Evolutionary conservation across 2,113 vertebrate species (phyloP), one percentile per base, ranked within the genome.

Genomic region (Alligator mississippiensis): DNA sequence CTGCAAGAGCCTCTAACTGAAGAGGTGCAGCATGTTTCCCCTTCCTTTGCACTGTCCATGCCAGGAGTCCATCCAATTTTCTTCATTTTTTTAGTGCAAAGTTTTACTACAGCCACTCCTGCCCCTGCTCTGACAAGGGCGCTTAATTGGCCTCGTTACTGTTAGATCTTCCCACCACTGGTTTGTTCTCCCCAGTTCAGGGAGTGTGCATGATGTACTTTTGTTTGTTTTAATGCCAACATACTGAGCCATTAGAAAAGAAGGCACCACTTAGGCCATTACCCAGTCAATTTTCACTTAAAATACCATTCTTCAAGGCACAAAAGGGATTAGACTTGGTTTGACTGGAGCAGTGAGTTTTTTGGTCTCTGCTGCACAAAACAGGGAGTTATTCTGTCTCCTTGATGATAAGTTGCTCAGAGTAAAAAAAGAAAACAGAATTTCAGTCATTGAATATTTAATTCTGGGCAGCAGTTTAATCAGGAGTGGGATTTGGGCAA

Each of bases 401-500:
- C 92, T 95, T 97, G 96, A 94, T 97, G 93, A 90, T 97, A 95
- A 95, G 94, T 96, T 97, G 94, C 78, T 96, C 74, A 88, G 93
- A 97, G 95, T 96, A 93, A 94, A 93, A 90, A 85, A 97, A 98
- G 93, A 97, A 98, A 97, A 97, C 96, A 97, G 97, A 97, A 96
- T 97, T 98, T 97, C 95, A 94, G 94, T 98, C 98, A 97, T 64
- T 97, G 96, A 97, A 98, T 98, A 98, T 98, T 98, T 98, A 98
- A 98, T 98, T 98, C 97, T 97, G 97, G 98, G 96, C 96, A 97
- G 97, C 96, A 97, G 95, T 96, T 98, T 98, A 98, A 98, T 98
- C 98, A 98, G 98, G 97, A 97, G 96, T 98, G 98, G 98, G 98
- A 98, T 98, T 98, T 98, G 95, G 97, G 97, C 97, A 96, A 97